Evolutionary conservation across 2,113 vertebrate species (phyloP).

Genomic region (Todiramphus chloris): DNA sequence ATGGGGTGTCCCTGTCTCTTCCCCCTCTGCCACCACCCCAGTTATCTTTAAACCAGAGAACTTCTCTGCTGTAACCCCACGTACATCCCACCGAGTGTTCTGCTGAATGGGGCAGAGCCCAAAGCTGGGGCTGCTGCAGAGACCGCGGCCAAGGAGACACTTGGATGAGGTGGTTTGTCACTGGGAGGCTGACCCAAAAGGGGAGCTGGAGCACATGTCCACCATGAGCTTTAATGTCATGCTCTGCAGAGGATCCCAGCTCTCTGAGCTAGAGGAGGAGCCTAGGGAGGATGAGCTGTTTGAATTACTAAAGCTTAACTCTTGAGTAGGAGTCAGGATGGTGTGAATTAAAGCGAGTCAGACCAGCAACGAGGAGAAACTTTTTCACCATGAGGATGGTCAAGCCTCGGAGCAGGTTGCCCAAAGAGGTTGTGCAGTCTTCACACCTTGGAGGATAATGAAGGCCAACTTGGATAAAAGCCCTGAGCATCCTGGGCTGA

Average conservation of each 20-base stretch:
- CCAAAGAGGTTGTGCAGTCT: neutral
- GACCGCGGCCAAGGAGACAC: neutral
- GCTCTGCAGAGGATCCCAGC: neutral
- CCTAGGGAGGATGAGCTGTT: neutral
- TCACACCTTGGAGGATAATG: neutral
- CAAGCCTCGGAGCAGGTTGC: accelerated
- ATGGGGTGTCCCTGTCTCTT: neutral
- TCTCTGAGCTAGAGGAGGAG: neutral
- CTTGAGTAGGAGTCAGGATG: no score
- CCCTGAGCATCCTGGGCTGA: neutral
- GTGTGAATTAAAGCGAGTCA: neutral
- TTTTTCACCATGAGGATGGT: neutral
- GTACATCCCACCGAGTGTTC: accelerated
- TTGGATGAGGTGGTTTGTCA: accelerated
- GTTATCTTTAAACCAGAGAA: neutral
- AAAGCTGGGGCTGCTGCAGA: neutral
- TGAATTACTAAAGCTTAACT: neutral
- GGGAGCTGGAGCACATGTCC: neutral
- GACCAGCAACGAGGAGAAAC: neutral
- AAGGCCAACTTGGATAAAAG: neutral
- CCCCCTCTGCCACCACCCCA: neutral
- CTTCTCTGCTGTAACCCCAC: accelerated
- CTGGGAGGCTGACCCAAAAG: neutral
- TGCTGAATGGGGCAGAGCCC: neutral
- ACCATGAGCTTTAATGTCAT: accelerated